Conservation (phyloP, 2,888 invertebrate species). For the Sthenelais limicola region DNA sequence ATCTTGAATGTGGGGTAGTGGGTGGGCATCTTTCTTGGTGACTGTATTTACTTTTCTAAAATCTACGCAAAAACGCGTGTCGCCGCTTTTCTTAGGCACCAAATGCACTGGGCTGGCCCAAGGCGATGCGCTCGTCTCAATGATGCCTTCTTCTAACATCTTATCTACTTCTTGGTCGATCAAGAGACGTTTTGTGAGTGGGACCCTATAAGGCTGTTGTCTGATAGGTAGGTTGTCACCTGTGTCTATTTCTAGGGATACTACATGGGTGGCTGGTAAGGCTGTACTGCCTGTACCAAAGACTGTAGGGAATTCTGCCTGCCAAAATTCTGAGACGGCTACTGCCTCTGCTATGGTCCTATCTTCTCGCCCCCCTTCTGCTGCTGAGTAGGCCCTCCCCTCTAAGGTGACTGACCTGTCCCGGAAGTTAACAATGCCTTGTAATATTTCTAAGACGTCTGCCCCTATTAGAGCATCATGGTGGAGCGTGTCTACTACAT, state of each 20-base stretch:
- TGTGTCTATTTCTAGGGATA: not conserved
- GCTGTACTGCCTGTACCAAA: not conserved
- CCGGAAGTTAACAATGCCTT: too few relatives aligned
- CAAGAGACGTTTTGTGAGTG: not conserved
- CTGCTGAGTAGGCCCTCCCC: not conserved
- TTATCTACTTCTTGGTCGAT: not conserved
- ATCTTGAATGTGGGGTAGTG: constrained; percentile 45
- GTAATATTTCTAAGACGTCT: too few relatives aligned
- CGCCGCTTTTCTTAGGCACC: not conserved
- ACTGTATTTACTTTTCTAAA: constrained; percentile 41
- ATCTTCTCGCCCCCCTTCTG: too few relatives aligned
- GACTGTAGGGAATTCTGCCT: not conserved
- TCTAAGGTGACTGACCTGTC: too few relatives aligned
- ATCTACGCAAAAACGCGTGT: constrained; percentile 45
- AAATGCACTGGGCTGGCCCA: not conserved
- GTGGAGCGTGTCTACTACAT: too few relatives aligned
- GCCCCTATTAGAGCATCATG: too few relatives aligned
- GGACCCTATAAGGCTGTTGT: not conserved
- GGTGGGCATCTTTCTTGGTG: constrained; percentile 39
- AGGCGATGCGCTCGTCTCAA: not conserved
- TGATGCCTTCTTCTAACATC: constrained; percentile 4
- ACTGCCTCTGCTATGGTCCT: not conserved
- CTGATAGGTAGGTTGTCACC: not conserved
- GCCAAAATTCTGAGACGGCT: not conserved
- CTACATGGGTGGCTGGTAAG: not conserved